Evolutionary conservation across 2,113 vertebrate genomes (phyloP).

Genomic region (Macroglossus sobrinus): DNA sequence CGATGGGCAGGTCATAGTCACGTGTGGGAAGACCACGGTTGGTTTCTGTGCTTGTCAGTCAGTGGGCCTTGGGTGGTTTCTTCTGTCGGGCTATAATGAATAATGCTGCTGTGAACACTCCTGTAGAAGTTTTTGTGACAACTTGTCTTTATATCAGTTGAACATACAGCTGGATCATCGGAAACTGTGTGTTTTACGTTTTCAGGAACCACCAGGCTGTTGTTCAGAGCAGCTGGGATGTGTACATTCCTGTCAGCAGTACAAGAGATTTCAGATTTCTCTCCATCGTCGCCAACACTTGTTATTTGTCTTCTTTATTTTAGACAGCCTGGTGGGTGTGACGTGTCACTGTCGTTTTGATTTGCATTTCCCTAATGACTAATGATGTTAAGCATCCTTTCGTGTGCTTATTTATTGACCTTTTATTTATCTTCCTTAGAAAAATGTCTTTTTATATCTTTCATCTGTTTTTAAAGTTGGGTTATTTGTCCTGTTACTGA

Average conservation of each 20-base stretch:
- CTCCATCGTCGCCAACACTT: background rate
- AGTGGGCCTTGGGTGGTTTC: background rate
- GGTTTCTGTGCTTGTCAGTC: background rate
- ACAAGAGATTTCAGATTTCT: background rate
- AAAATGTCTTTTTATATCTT: background rate
- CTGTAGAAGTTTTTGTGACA: background rate
- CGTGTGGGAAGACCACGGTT: fast-evolving
- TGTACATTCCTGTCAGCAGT: fast-evolving
- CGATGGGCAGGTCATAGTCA: background rate
- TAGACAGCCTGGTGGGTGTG: background rate
- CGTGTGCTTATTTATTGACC: background rate
- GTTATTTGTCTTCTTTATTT: background rate
- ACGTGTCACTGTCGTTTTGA: background rate
- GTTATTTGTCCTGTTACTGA: background rate
- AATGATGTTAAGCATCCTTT: background rate
- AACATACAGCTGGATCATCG: background rate
- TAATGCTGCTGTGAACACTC: background rate
- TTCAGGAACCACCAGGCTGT: too few species aligned
- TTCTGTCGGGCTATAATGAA: background rate
- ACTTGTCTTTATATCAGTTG: background rate
- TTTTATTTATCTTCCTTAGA: background rate
- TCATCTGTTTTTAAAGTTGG: background rate
- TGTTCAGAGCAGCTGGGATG: background rate
- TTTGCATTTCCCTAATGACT: background rate
- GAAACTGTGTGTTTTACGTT: background rate